phyloP scores from a whole-genome alignment of 2,888 invertebrate genomes.

The Scaptomyza parva region DNA sequence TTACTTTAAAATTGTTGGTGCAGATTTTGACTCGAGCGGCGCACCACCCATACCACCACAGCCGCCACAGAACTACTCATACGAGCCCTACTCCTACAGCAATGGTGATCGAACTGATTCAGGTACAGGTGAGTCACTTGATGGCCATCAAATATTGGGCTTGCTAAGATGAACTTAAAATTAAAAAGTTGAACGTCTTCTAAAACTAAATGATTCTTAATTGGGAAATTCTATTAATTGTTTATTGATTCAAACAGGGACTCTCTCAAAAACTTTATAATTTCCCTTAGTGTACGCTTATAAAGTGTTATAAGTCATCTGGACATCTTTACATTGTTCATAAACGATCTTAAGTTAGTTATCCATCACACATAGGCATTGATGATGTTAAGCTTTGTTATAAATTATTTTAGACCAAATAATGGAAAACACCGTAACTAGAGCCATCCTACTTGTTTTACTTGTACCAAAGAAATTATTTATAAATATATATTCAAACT shows the following conservation, averaged over 20 bases:
- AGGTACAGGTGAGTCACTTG: slow-evolving; percentile 47
- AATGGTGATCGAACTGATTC: slow-evolving; percentile 48
- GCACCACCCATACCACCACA: slow-evolving; percentile 86
- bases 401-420: no score
- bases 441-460: no score
- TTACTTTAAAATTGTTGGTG: slow-evolving; percentile 59
- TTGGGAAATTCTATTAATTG: not conserved
- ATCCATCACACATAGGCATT: no score
- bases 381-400: no score
- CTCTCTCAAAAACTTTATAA: no score
- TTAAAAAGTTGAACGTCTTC: not conserved
- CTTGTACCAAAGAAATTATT: no score
- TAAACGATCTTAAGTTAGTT: no score
- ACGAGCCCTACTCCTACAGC: slow-evolving; percentile 84
- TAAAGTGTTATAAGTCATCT: no score
- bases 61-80: slow-evolving; percentile 85
- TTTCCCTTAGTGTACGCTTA: no score
- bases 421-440: no score
- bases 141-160: not conserved
- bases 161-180: slow-evolving; percentile 8
- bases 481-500: no score
- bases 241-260: not conserved
- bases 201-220: not conserved
- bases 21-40: slow-evolving; percentile 82
- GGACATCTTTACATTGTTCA: no score